Conservation (phyloP, 1,140 invertebrate species). For the Ceratosolen solmsi region DNA sequence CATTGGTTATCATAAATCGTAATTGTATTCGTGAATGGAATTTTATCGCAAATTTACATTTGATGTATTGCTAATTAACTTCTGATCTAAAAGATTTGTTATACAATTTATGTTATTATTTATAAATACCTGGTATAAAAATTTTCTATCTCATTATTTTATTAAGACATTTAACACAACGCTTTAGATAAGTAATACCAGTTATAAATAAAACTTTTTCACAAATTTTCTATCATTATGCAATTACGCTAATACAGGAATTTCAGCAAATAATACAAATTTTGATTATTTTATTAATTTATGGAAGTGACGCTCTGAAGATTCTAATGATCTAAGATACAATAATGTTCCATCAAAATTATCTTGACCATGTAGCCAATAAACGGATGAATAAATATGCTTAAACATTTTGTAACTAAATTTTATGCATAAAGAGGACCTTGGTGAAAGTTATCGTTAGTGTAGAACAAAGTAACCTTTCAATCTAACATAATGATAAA, state of each 20-base stretch:
- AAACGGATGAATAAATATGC: not conserved
- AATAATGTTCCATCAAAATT: not conserved
- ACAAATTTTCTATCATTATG: not conserved
- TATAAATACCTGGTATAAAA: not conserved
- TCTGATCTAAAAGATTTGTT: not conserved
- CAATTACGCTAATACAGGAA: not conserved
- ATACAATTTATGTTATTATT: not conserved
- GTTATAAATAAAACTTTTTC: not conserved
- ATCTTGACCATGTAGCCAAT: not conserved
- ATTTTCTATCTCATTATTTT: slow-evolving; percentile 3
- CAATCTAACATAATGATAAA: not conserved
- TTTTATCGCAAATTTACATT: not conserved
- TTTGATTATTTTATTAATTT: no score
- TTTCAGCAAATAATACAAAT: no score
- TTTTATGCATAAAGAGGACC: not conserved
- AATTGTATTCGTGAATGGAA: not conserved
- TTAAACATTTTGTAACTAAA: not conserved
- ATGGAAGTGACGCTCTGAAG: no score
- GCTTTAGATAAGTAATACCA: not conserved
- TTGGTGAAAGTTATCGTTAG: not conserved
- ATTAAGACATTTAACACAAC: not conserved
- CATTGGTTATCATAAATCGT: no score
- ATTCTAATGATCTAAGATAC: no score
- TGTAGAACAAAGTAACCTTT: not conserved
- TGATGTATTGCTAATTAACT: not conserved